Evolutionary conservation across 2,888 invertebrate genomes (phyloP).

Genomic region (Lycia hirtaria): DNA sequence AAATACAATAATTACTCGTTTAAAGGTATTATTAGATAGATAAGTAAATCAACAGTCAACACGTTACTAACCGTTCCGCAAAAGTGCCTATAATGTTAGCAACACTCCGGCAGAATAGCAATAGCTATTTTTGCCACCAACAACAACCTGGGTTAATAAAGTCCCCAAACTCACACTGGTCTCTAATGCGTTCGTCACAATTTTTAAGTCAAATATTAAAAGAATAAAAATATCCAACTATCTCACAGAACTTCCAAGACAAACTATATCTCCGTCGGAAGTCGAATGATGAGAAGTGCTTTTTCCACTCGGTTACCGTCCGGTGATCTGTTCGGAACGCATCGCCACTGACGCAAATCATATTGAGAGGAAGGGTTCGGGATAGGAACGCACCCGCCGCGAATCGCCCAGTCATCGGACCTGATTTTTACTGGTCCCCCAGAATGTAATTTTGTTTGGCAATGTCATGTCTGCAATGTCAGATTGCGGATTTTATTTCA

Average conservation of each 20-base stretch:
- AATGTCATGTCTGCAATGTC: slow-evolving; percentile 44
- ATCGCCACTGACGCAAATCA: slow-evolving; percentile 85
- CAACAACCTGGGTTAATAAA: no score
- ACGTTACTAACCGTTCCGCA: no score
- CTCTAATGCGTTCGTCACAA: no score
- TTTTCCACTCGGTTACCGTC: slow-evolving; percentile 84
- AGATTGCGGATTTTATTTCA: slow-evolving; percentile 43
- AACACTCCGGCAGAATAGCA: no score
- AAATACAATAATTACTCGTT: no score
- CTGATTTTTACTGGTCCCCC: slow-evolving; percentile 67
- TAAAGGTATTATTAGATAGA: no score
- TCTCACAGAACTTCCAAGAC: slow-evolving; percentile 1
- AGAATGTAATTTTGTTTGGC: slow-evolving; percentile 46
- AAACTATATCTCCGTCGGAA: slow-evolving; percentile 15
- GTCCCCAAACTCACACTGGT: no score
- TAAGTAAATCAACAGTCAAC: no score
- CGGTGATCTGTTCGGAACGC: slow-evolving; percentile 82
- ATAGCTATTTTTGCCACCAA: no score
- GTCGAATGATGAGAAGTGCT: slow-evolving; percentile 74
- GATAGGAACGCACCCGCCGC: slow-evolving; percentile 65
- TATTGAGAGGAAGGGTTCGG: slow-evolving; percentile 83
- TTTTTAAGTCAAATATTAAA: no score
- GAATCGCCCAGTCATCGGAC: slow-evolving; percentile 75
- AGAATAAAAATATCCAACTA: background rate
- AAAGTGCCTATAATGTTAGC: no score